Base-by-base conservation (phyloP, 2,888 invertebrate species). In the Eupithecia exiguata region DNA sequence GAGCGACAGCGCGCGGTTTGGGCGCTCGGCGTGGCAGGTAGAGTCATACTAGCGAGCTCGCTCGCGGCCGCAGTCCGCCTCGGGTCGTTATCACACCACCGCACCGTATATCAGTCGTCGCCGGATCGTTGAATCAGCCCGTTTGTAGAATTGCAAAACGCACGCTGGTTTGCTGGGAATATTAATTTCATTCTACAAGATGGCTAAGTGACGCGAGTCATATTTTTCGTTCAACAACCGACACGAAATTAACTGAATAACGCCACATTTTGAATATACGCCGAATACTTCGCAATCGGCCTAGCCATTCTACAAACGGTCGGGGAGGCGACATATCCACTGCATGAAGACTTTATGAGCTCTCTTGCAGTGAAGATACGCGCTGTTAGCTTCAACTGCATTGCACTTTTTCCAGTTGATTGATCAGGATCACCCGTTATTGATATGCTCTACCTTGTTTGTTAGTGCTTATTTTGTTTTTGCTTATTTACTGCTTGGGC, bases 1-100 rank as follows among this genome's bases (percentile, higher is more conserved):
- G 81, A 71, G 53, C 63, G 81, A 84, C 89, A 46, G 89, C 62
- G 46, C 62, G 46, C 80, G 85, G 89, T 86, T 84, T 87, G 83
- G 87, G 88, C 88, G 88, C 81, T 88, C 90, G 78, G 84, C 87
- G 86, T 89, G 90, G 91, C 86, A 88, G 83, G 82, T 84, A 81
- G 85, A 81, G 82, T 83, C 87, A 84, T 78, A 93, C 93, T 93
- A 87, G 80, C 81, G 70, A 75, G 66, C 25, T 46, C 68, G 71
- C 77, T 74, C 75, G 78, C 69, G 78, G 75, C 75, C 72, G 68
- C 75, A 25, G 14, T 58, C 80, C 77, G 74, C 73, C 74, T 69
- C 76, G 69, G 79, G 72, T 79, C 76, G 80, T 80, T 82, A 83
- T 83, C 84, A 81, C 82, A 74, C 80, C 79, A 74, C 30, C 4